Conservation (phyloP, 1,140 invertebrate species). For the Drosophila elegans region DNA sequence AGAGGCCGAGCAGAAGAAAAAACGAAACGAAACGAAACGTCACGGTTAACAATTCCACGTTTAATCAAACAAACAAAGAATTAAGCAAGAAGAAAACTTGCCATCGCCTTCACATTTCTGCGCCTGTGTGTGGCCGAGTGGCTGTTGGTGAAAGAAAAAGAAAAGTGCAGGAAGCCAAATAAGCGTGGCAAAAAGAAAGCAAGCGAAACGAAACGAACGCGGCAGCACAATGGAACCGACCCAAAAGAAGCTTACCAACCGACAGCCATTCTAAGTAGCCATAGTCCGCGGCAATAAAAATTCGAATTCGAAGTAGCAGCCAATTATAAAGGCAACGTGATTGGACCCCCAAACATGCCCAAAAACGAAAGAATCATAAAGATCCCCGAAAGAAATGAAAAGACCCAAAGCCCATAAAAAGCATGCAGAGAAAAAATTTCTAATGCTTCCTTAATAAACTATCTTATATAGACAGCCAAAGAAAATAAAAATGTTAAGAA, state of each 20-base stretch:
- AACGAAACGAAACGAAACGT: conserved; percentile 61
- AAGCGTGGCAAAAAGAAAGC: conserved; percentile 68
- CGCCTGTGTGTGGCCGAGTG: conserved; percentile 10
- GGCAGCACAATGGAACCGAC: conserved; percentile 47
- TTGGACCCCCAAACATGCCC: conserved; percentile 36
- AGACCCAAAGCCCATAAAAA: conserved; percentile 20
- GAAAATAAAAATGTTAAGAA: too few species aligned
- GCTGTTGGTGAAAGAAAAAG: conserved; percentile 59
- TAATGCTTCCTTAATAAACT: neutral
- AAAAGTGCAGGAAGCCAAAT: conserved; percentile 55
- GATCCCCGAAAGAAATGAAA: conserved; percentile 24
- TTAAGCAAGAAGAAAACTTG: conserved; percentile 54
- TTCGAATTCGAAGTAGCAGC: conserved; percentile 25
- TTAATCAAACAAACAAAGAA: conserved; percentile 72
- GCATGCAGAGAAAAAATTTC: conserved; percentile 11
- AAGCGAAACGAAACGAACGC: conserved; percentile 60
- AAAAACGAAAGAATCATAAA: conserved; percentile 24
- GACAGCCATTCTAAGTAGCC: conserved; percentile 41
- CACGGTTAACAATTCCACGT: conserved; percentile 75
- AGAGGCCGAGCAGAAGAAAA: conserved; percentile 2
- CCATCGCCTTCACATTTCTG: conserved; percentile 44
- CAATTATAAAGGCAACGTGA: conserved; percentile 39
- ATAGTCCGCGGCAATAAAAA: conserved; percentile 43
- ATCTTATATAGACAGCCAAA: too few species aligned
- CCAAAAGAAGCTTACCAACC: conserved; percentile 57